Evolutionary conservation across 2,888 invertebrate genomes (phyloP).

Genomic region (Anorthoa munda): DNA sequence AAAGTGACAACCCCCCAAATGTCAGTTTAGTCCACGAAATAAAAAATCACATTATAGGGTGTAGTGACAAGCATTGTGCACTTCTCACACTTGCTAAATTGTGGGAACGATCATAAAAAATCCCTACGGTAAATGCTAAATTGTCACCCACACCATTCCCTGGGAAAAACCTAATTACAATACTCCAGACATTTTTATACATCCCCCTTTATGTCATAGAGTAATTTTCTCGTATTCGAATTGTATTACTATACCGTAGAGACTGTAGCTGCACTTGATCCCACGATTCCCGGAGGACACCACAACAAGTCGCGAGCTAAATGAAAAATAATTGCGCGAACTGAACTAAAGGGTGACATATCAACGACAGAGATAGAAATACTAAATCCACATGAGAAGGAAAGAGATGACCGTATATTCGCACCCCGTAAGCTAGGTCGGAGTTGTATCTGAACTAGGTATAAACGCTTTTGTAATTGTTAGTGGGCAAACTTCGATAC

Average conservation of each 20-base stretch:
- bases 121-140: conserved; percentile 13
- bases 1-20: too few relatives aligned
- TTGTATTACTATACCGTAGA: conserved; percentile 79
- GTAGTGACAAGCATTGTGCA: too few relatives aligned
- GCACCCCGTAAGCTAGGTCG: conserved; percentile 27
- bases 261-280: conserved; percentile 82
- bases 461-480: conserved; percentile 67
- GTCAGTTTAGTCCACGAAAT: too few relatives aligned
- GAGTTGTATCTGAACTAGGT: conserved; percentile 43
- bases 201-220: conserved; percentile 73
- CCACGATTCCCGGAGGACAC: conserved; percentile 81
- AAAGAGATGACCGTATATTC: conserved; percentile 59
- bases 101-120: conserved; percentile 33
- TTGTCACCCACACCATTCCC: conserved; percentile 41
- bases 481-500: conserved; percentile 70
- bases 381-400: conserved; percentile 43
- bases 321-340: conserved; percentile 89
- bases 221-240: conserved; percentile 86
- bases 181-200: conserved; percentile 75
- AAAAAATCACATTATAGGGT: too few relatives aligned
- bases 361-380: conserved; percentile 61
- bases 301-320: conserved; percentile 83
- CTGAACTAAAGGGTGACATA: conserved; percentile 68
- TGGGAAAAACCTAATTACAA: conserved; percentile 81
- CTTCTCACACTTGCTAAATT: neutral